Conservation (phyloP, 2,888 invertebrate species). For the Idaea dimidiata region DNA sequence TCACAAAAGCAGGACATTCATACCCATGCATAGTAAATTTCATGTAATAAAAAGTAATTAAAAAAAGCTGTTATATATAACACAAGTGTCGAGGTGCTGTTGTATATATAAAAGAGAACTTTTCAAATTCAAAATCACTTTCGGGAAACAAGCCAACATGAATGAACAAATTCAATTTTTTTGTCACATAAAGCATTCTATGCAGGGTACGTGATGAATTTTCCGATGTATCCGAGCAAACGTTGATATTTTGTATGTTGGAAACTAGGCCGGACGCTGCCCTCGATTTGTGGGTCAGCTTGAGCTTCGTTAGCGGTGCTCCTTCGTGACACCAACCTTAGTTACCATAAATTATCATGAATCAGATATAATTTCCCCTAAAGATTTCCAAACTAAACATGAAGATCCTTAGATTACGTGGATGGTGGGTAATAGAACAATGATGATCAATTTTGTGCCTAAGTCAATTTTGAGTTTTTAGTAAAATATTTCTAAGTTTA, state of each 20-base stretch:
- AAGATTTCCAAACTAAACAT: neutral
- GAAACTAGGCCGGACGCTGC: constrained; percentile 30
- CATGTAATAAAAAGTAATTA: too few species aligned
- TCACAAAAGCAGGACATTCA: too few species aligned
- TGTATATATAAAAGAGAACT: too few species aligned
- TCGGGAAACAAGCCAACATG: neutral
- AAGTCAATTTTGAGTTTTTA: too few species aligned
- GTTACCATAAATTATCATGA: neutral
- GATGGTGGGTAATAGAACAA: too few species aligned
- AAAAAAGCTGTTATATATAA: too few species aligned
- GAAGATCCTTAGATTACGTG: too few species aligned
- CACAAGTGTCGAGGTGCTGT: too few species aligned
- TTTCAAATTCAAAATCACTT: too few species aligned
- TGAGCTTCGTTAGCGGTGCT: constrained; percentile 16
- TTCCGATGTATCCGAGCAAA: constrained; percentile 23
- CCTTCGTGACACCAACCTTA: neutral
- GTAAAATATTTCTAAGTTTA: too few species aligned
- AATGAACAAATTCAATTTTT: neutral
- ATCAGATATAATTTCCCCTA: neutral
- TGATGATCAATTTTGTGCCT: too few species aligned
- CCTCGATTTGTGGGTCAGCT: constrained; percentile 40
- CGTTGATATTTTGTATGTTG: constrained; percentile 27
- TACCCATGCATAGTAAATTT: too few species aligned
- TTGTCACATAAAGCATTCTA: neutral
- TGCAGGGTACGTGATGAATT: constrained; percentile 13